Conservation (phyloP, 2,113 vertebrate species). For the Thalassoma bifasciatum region DNA sequence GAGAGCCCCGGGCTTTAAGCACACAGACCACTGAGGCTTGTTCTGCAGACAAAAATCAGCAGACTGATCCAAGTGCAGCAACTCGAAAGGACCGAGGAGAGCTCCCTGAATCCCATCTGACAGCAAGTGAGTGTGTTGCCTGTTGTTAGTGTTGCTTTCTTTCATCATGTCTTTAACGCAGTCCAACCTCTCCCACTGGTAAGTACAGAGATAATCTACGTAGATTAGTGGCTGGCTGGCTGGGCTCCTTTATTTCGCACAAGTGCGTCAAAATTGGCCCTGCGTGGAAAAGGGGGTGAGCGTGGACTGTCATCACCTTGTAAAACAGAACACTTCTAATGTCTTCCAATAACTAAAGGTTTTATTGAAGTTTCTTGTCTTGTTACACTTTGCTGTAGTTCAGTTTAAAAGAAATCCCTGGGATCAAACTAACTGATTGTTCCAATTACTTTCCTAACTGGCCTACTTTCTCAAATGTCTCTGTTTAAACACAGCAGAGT, state of each 20-base stretch:
- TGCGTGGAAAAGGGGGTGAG: not conserved
- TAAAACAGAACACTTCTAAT: not conserved
- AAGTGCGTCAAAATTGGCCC: conserved; percentile 25
- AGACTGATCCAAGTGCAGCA: conserved; percentile 61
- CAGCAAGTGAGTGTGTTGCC: conserved; percentile 76
- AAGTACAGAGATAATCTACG: conserved; percentile 56
- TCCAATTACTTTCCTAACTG: conserved; percentile 22
- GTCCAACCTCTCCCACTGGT: conserved; percentile 53
- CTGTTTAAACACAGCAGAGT: conserved; percentile 7
- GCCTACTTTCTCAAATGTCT: conserved; percentile 15
- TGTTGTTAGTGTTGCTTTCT: conserved; percentile 52
- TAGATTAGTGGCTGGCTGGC: conserved; percentile 45
- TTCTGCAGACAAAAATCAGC: conserved; percentile 60
- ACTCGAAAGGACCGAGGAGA: conserved; percentile 61
- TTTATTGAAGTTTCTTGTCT: not conserved
- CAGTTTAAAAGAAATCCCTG: not conserved
- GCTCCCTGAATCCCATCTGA: conserved; percentile 71
- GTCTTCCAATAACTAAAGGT: not conserved
- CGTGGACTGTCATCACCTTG: not conserved
- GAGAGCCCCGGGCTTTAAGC: conserved; percentile 57
- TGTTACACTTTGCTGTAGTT: not conserved
- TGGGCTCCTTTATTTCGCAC: conserved; percentile 37
- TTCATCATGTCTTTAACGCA: conserved; percentile 56
- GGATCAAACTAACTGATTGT: not conserved
- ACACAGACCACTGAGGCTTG: conserved; percentile 51